Conservation (phyloP, 2,113 vertebrate species). For the Paramormyrops kingsleyae region DNA sequence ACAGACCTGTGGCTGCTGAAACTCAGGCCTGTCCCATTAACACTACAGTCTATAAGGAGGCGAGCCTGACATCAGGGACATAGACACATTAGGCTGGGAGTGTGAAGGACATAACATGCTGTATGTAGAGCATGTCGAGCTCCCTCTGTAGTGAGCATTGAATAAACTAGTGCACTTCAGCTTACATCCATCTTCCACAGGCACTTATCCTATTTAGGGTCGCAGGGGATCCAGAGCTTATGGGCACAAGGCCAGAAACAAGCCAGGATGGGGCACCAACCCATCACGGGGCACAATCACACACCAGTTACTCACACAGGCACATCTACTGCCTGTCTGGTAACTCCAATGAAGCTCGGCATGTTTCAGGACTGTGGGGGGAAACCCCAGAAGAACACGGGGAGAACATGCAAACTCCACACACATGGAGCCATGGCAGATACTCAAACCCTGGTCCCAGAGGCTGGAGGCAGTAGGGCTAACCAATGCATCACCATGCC, state of each 20-base stretch:
- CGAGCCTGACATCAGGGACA: background rate
- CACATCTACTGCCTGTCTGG: no score
- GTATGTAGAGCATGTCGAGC: background rate
- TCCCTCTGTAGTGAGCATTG: background rate
- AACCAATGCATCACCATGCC: background rate
- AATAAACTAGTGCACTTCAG: background rate
- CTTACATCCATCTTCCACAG: background rate
- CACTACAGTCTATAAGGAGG: background rate
- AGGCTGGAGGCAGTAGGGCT: background rate
- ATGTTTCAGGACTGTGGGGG: no score
- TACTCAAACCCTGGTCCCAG: background rate
- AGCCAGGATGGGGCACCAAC: background rate
- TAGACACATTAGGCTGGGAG: background rate
- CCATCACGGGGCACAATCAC: background rate
- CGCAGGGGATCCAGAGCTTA: background rate
- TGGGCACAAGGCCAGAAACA: background rate
- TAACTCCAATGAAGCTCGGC: no score
- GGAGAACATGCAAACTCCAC: no score
- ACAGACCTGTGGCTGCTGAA: background rate
- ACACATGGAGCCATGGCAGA: no score
- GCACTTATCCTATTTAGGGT: background rate
- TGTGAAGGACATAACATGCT: background rate
- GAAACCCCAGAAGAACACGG: no score
- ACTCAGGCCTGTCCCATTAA: background rate
- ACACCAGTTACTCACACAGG: no score